Evolutionary conservation across 1,140 invertebrate species (phyloP), one percentile per base, ranked within the genome.

Genomic region (Hetaerina americana): DNA sequence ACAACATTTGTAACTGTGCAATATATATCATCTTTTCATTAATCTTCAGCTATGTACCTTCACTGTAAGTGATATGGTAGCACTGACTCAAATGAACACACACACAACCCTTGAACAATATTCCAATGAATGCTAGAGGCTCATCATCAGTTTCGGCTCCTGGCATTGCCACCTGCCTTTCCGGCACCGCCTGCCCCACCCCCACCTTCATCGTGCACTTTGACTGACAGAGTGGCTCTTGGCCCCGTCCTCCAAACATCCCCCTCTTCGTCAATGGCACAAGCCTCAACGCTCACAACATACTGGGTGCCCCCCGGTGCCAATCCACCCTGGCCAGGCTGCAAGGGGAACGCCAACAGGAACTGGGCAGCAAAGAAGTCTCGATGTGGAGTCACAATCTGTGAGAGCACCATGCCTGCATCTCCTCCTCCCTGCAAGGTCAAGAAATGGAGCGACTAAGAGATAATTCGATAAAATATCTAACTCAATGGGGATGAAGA

Each of bases 301-400:
- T 87, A 86, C 69, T 87, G 83, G 3, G 40, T 57, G 40, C 40
- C 40, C 3, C 40, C 40, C 10, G 40, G 22, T 3, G 40, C 10
- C 22, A n/a, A n/a, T 27, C 86, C 86, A 69, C 85, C 84, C 18
- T 76, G 71, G 10, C 40, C 40, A 18, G 40, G 22, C 10, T 57
- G 40, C 15, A n/a, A 57, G 5, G 79, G 81, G 72, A 81, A 84
- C 79, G 87, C 85, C 27, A 93, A 79, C 2, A 93, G 79, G 80
- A 93, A 93, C 77, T 91, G 89, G 18, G 89, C 88, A 1, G 89
- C 87, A 75, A 93, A 92, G 77, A 93, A 93, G 75, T 93, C 91
- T 27, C 90, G 86, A 78, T 92, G 89, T 24, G 90, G 90, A 68
- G 86, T 85, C 0, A 90, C 88, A 0, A 84, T 87, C 77, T 91